Conservation (phyloP, 2,113 vertebrate species). For the Rhegmatorhina hoffmannsi region DNA sequence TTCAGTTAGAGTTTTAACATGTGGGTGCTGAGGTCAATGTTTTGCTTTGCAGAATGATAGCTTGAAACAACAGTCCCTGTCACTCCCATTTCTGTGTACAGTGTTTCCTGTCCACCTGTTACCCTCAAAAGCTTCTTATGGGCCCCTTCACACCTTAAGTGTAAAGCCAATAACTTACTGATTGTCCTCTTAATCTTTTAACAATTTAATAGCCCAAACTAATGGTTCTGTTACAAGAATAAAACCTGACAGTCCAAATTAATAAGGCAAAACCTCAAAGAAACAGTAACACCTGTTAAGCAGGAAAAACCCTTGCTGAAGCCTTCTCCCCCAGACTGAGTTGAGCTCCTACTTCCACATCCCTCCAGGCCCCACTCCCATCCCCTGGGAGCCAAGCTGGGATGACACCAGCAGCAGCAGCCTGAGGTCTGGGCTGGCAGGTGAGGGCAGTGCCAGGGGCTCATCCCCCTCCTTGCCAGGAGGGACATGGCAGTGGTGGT, state of each 20-base stretch:
- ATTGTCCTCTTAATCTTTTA: not conserved
- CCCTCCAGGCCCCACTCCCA: not conserved
- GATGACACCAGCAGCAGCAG: not conserved
- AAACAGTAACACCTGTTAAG: not conserved
- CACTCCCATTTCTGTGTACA: not conserved
- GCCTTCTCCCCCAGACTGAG: not conserved
- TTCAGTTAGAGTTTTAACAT: not conserved
- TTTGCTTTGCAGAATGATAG: not conserved
- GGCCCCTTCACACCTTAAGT: not conserved
- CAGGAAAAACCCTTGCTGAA: not conserved
- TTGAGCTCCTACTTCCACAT: not conserved
- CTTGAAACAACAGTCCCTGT: not conserved
- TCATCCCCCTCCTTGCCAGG: not conserved
- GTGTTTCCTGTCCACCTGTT: not conserved
- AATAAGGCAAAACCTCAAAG: not conserved
- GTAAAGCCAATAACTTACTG: not conserved
- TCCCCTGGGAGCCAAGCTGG: rapidly evolving
- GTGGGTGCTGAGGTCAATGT: rapidly evolving
- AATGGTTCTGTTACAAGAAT: not conserved
- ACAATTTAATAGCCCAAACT: not conserved
- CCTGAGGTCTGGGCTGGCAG: rapidly evolving
- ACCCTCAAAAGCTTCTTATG: not conserved
- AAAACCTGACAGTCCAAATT: not conserved
- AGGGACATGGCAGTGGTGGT: rapidly evolving
- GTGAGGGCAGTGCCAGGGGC: not conserved